These are phyloP conservation scores for Pithys albifrons DNA, from an alignment of 2,113 vertebrate genomes.

Conservation along the genomic window DNA sequence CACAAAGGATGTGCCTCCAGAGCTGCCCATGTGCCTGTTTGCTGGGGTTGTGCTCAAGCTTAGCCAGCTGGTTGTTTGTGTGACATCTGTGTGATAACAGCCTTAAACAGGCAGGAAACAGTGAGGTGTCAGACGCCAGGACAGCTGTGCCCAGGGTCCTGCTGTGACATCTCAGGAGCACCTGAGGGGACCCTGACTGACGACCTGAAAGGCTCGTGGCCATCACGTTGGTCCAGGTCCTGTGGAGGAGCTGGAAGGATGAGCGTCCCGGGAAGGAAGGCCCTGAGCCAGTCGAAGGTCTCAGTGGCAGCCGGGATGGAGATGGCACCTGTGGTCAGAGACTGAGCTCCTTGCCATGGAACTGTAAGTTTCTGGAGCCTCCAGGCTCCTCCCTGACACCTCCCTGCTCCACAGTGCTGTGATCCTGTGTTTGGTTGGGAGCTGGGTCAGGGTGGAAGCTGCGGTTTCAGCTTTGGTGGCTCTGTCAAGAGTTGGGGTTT, in stretches of 20 bases:
- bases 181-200: accelerated
- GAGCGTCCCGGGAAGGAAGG: neutral
- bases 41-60: neutral
- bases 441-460: neutral
- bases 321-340: accelerated
- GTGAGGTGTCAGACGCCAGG: accelerated
- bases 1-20: neutral
- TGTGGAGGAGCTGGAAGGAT: neutral
- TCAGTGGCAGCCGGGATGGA: neutral
- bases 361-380: neutral
- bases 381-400: neutral
- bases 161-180: neutral
- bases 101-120: accelerated
- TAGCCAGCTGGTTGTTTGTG: accelerated
- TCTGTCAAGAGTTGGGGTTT: neutral
- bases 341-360: neutral
- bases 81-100: too few species aligned
- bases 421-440: neutral
- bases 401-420: accelerated
- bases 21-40: neutral
- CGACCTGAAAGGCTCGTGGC: accelerated
- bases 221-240: neutral
- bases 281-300: neutral
- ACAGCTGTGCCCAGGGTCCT: too few species aligned
- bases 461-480: neutral